Percentiles rank a stretch among this genome's conserved stretches.
Conservation (phyloP, 2,888 invertebrate species). For the Metallyticus violacea region DNA sequence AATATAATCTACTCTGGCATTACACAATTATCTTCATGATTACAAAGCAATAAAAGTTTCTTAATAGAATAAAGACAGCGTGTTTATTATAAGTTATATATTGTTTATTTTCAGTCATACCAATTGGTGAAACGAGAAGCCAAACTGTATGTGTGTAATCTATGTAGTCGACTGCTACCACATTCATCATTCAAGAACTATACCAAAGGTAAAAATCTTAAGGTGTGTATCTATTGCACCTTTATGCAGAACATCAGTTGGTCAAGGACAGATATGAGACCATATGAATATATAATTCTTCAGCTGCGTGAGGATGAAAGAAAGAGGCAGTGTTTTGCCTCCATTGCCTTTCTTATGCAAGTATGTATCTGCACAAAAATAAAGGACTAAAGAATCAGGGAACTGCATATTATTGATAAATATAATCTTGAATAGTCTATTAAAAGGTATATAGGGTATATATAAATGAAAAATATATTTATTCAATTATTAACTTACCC, state of each 20-base stretch:
- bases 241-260: not conserved
- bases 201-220: not conserved
- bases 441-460: too few relatives aligned
- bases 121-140: not conserved
- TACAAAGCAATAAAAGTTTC: too few relatives aligned
- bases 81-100: not conserved
- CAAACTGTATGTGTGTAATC: not conserved
- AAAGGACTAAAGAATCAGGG: not conserved
- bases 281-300: slow-evolving; percentile 69
- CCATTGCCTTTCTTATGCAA: slow-evolving; percentile 58
- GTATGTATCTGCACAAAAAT: slow-evolving; percentile 38
- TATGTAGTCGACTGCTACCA: not conserved
- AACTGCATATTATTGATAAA: too few relatives aligned
- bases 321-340: slow-evolving; percentile 66
- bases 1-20: too few relatives aligned
- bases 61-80: not conserved
- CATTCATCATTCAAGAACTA: not conserved
- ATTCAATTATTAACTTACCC: too few relatives aligned
- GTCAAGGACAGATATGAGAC: slow-evolving; percentile 38
- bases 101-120: not conserved
- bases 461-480: too few relatives aligned
- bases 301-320: slow-evolving; percentile 77
- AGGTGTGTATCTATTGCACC: not conserved
- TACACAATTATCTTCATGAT: too few relatives aligned
- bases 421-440: too few relatives aligned